Conservation (phyloP, 2,888 invertebrate species). For the Lasioglossum figueresi region DNA sequence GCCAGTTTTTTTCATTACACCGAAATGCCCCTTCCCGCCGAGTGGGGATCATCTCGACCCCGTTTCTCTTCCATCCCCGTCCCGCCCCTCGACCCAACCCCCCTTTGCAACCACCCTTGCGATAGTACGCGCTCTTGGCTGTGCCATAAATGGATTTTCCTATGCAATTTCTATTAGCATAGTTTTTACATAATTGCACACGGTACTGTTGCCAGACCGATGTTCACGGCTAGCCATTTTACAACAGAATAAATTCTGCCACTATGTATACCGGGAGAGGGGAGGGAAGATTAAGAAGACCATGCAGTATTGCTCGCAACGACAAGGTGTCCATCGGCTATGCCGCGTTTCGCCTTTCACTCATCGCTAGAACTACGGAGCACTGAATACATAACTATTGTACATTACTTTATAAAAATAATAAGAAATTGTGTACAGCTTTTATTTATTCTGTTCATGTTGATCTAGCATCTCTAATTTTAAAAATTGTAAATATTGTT, state of each 20-base stretch:
- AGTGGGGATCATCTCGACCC: constrained; percentile 39
- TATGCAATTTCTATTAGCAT: constrained; percentile 82
- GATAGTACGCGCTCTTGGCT: constrained; percentile 23
- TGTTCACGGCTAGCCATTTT: constrained; percentile 71
- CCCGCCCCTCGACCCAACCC: not conserved
- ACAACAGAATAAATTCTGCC: constrained; percentile 75
- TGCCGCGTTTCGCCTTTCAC: not conserved
- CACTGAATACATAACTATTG: not conserved
- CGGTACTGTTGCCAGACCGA: constrained; percentile 66
- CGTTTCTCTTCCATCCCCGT: constrained; percentile 19
- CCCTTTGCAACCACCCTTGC: constrained; percentile 3
- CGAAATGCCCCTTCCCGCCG: constrained; percentile 60
- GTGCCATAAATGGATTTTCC: constrained; percentile 79
- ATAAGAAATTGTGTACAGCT: too few species aligned
- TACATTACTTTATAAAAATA: not conserved
- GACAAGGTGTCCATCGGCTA: not conserved
- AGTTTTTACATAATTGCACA: constrained; percentile 81
- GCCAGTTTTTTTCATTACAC: constrained; percentile 76
- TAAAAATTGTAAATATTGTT: too few species aligned
- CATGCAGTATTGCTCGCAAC: constrained; percentile 6
- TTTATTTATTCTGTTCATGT: too few species aligned
- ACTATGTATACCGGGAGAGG: constrained; percentile 55
- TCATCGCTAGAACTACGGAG: not conserved
- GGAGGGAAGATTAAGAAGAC: constrained; percentile 29
- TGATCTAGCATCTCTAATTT: too few species aligned